phyloP scores from a whole-genome alignment of 2,888 invertebrate species.

The Phorcus lineatus region DNA sequence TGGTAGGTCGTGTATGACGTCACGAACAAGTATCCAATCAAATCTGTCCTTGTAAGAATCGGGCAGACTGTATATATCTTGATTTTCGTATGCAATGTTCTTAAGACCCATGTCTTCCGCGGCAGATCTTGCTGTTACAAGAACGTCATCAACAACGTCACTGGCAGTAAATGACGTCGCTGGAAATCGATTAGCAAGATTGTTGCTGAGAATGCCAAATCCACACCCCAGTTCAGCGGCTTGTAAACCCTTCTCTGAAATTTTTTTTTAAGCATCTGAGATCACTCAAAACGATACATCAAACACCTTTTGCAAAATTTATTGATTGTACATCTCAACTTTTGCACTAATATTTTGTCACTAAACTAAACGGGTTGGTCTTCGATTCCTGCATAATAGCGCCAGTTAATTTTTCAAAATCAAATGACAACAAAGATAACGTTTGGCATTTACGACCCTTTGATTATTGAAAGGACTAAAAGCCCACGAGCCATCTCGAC shows the following conservation, averaged over 20 bases:
- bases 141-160: not conserved
- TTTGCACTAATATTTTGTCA: too few relatives aligned
- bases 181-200: not conserved
- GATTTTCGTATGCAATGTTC: not conserved
- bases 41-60: not conserved
- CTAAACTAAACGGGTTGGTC: too few relatives aligned
- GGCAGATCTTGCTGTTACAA: not conserved
- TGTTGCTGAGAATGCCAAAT: not conserved
- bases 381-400: too few relatives aligned
- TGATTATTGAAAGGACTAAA: too few relatives aligned
- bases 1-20: conserved; percentile 5
- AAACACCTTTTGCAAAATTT: too few relatives aligned
- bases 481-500: too few relatives aligned
- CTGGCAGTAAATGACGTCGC: not conserved
- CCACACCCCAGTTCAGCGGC: conserved; percentile 16
- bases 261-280: too few relatives aligned
- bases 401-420: too few relatives aligned
- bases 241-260: not conserved
- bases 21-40: conserved; percentile 19
- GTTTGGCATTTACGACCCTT: too few relatives aligned
- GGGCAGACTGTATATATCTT: not conserved
- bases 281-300: too few relatives aligned
- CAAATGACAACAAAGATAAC: too few relatives aligned
- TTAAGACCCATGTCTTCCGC: not conserved
- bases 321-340: too few relatives aligned